Percentiles rank a stretch among this genome's conserved stretches.
phyloP scores from a whole-genome alignment of 2,113 vertebrate genomes.

The Burhinus oedicnemus region DNA sequence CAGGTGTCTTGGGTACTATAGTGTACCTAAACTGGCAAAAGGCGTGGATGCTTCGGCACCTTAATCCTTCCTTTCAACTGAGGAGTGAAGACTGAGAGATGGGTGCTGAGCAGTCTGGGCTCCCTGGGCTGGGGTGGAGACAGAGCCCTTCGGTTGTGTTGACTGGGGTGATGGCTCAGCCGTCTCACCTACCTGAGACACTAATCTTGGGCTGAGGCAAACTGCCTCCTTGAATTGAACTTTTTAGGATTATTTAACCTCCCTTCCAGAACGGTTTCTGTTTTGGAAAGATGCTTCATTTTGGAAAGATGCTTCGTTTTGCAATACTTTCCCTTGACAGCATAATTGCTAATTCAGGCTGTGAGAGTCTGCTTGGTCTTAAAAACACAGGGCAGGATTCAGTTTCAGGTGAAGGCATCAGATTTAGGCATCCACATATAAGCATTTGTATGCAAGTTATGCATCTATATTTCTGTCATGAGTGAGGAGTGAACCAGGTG shows the following conservation, averaged over 20 bases:
- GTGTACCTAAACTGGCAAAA: background rate
- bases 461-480: background rate
- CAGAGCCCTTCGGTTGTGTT: background rate
- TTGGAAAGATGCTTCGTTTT: background rate
- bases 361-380: background rate
- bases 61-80: background rate
- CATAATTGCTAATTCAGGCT: background rate
- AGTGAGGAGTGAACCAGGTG: background rate
- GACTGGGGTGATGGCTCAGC: background rate
- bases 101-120: background rate
- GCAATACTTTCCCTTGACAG: background rate
- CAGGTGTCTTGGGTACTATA: background rate
- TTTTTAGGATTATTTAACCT: background rate
- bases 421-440: background rate
- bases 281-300: background rate
- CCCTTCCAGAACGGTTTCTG: background rate
- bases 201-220: background rate
- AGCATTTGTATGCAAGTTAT: background rate
- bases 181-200: background rate
- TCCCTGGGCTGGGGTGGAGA: background rate
- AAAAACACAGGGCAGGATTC: background rate
- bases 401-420: background rate
- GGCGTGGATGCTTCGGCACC: fast-evolving
- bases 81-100: background rate
- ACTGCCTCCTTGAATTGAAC: background rate